phyloP scores from a whole-genome alignment of 2,888 invertebrate species.

The Mongoloraphidia duomilia region DNA sequence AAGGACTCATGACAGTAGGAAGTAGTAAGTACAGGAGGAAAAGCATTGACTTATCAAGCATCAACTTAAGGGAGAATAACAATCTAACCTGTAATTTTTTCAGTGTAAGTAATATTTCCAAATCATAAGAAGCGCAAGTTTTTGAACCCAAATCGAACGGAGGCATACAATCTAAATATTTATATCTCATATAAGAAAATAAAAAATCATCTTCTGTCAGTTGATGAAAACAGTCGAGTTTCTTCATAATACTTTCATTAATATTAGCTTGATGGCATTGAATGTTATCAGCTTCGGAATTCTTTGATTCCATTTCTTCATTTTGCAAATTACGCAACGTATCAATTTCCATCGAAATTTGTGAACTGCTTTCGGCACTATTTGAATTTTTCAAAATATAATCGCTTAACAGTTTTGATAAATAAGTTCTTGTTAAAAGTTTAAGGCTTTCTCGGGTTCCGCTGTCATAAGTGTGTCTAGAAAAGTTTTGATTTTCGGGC shows the following conservation, averaged over 20 bases:
- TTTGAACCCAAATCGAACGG: conserved; percentile 24
- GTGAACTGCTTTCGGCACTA: not conserved
- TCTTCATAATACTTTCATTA: not conserved
- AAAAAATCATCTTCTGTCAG: conserved; percentile 25
- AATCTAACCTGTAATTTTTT: not conserved
- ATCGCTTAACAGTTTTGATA: conserved; percentile 25
- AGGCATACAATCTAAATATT: conserved; percentile 36
- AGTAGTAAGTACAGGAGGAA: too few species aligned
- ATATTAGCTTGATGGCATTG: not conserved
- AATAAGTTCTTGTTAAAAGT: conserved; percentile 44
- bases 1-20: not conserved
- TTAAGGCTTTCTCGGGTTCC: conserved; percentile 40
- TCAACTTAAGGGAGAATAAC: not conserved
- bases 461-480: conserved; percentile 28
- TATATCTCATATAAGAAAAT: conserved; percentile 30
- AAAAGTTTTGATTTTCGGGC: conserved; percentile 22
- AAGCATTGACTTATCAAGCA: too few species aligned
- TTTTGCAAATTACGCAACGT: not conserved
- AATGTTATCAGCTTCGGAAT: not conserved
- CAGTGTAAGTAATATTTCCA: not conserved
- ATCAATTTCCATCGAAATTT: not conserved
- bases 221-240: not conserved
- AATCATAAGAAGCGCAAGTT: not conserved
- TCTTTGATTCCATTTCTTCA: not conserved
- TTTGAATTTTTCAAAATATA: not conserved